phyloP scores from a whole-genome alignment of 92 coral and sea anemone species.

The Muricea muricata region DNA sequence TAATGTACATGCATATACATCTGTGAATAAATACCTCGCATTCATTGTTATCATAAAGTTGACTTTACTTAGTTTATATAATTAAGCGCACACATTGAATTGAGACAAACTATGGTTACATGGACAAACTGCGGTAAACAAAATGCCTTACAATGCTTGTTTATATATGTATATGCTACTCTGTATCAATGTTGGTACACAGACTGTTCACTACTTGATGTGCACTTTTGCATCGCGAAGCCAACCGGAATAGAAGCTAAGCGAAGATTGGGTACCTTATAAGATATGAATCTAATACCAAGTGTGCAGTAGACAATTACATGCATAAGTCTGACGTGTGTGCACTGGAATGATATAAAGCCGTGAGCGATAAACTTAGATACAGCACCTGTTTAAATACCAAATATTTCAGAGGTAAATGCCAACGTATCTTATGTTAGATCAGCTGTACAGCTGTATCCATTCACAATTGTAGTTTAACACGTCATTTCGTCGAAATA shows the following conservation, averaged over 20 bases:
- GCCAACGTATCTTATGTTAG: not conserved
- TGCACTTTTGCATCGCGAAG: not conserved
- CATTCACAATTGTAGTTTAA: not conserved
- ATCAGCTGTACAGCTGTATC: not conserved
- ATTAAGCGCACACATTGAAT: not conserved
- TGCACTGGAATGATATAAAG: not conserved
- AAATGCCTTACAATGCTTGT: not conserved
- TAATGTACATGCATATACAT: not conserved
- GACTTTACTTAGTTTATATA: not conserved
- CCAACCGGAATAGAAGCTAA: not conserved
- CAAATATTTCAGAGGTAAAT: conserved; percentile 1
- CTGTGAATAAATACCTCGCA: not conserved
- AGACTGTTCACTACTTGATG: too few relatives aligned
- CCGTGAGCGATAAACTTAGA: not conserved
- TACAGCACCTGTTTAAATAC: not conserved
- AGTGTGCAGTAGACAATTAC: conserved; percentile 3
- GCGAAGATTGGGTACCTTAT: not conserved
- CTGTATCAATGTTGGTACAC: conserved; percentile 4
- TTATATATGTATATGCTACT: not conserved
- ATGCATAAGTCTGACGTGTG: not conserved
- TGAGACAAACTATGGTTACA: not conserved
- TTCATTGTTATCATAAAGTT: not conserved
- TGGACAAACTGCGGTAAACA: not conserved
- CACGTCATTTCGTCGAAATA: not conserved
- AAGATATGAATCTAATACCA: not conserved